Evolutionary conservation across 1,140 invertebrate genomes (phyloP), one percentile per base, ranked within the genome.

Genomic region (Orchesella cincta): DNA sequence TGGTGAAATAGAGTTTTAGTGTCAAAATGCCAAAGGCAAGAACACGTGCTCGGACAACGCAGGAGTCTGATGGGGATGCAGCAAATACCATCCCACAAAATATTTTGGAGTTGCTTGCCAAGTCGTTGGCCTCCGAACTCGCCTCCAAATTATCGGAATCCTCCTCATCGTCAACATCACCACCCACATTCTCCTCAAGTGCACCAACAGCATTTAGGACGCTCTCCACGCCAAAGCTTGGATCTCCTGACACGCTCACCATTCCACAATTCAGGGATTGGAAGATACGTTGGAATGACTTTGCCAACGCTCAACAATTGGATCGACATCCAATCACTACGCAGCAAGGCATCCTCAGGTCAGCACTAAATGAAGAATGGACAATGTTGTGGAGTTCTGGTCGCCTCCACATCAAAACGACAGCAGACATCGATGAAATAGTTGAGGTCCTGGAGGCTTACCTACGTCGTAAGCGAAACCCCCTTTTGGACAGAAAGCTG

Each of bases 241-340:
- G 3, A 8, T 67, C 62, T 12, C 62, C 62, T 14, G 62, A 67
- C 62, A 29, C 3, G 12, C 29, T 67, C 3, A 67, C 62, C 28
- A 29, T 67, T 29, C 62, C 62, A 67, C 62, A 67, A 23, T 67
- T 67, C 33, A 26, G 62, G 3, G 62, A 67, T 33, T 67, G 62
- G 62, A 67, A 67, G 62, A 26, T 31, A 31, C 23, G 62, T 5
- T 67, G 62, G 62, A 29, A 67, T 14, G 62, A 67, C 31, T 67
- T 31, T n/a, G 2, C 14, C 31, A 3, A 31, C 3, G 31, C 62
- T 33, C 62, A 67, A 33, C 62, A 67, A 14, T 33, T 67, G 29
- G 2, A 29, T 8, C 23, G n/a, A 2, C 31, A 29, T 12, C 31
- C 26, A 3, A 14, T 31, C 3, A n/a, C 1, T 14, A 67, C 62